Percentiles rank a stretch among this genome's conserved stretches.
Evolutionary conservation across 2,797 vertebrate genomes (phyloP).

Genomic region (Taeniopygia guttata): DNA sequence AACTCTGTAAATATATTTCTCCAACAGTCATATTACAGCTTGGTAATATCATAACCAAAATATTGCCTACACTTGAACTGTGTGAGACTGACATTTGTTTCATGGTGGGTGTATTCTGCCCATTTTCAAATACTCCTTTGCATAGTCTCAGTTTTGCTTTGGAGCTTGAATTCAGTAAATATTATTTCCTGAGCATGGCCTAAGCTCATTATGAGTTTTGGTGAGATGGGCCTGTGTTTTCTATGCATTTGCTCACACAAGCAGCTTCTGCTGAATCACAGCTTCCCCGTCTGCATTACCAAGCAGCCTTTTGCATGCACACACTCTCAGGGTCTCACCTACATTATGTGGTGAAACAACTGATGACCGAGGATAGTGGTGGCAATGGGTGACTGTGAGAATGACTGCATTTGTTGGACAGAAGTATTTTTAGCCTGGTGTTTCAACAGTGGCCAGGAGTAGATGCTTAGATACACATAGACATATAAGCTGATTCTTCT

Average conservation of each 20-base stretch:
- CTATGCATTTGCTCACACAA: fast-evolving
- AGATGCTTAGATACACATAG: not conserved
- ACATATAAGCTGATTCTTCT: not conserved
- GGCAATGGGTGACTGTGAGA: not conserved
- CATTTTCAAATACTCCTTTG: not conserved
- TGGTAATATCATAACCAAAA: not conserved
- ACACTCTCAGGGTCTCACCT: not conserved
- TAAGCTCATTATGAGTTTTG: not conserved
- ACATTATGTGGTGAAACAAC: not conserved
- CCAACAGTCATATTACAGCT: not conserved
- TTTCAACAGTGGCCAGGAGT: not conserved
- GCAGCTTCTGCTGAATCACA: not conserved
- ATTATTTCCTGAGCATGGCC: not conserved
- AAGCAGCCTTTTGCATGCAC: fast-evolving
- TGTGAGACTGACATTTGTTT: not conserved
- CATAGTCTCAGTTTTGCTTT: not conserved
- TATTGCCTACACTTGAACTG: not conserved
- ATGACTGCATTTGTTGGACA: not conserved
- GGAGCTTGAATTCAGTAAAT: not conserved
- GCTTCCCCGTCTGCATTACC: not conserved
- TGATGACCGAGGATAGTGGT: not conserved
- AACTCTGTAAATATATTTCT: not conserved
- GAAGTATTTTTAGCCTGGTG: not conserved
- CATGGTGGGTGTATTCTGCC: fast-evolving
- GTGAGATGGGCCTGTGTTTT: not conserved